These are phyloP conservation scores for Homalodisca vitripennis DNA, from an alignment of 1,140 invertebrate genomes.

Conservation along the genomic window DNA sequence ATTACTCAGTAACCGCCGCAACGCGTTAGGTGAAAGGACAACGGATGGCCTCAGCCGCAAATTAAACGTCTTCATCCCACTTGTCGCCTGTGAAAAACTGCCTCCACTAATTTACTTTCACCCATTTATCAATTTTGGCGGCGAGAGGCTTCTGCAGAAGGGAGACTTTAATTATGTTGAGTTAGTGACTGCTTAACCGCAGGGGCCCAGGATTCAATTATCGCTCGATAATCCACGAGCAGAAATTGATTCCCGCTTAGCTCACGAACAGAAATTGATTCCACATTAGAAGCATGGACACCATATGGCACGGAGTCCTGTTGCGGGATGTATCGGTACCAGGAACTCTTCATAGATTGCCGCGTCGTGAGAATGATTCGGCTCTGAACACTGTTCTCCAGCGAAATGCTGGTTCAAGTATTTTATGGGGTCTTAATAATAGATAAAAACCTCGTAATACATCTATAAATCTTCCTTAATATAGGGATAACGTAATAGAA, in stretches of 20 bases:
- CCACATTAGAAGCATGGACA: not conserved
- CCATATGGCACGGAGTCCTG: not conserved
- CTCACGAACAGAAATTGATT: slow-evolving; percentile 10
- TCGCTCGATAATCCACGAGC: not conserved
- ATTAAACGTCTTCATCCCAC: slow-evolving; percentile 18
- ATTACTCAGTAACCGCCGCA: no score
- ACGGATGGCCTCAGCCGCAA: no score
- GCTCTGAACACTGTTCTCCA: not conserved
- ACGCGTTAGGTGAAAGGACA: no score
- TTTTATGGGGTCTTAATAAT: slow-evolving; percentile 23
- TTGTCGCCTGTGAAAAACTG: not conserved
- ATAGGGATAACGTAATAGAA: slow-evolving; percentile 6
- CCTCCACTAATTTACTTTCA: slow-evolving; percentile 5
- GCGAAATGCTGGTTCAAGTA: not conserved
- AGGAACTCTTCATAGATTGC: not conserved
- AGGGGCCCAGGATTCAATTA: no score
- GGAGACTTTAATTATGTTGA: not conserved
- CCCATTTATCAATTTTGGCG: slow-evolving; percentile 21
- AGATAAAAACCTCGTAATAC: slow-evolving; percentile 12
- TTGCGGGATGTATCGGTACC: not conserved
- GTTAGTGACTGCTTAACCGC: not conserved
- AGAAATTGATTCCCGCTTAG: slow-evolving; percentile 1
- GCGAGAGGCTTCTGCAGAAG: not conserved
- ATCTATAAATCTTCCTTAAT: slow-evolving; percentile 10
- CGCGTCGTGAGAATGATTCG: not conserved